A percentile compares a stretch with the other conserved stretches of the same genome.
These are phyloP conservation scores for Diachrysia chrysitis DNA, from an alignment of 2,888 invertebrate genomes.

Conservation along the genomic window DNA sequence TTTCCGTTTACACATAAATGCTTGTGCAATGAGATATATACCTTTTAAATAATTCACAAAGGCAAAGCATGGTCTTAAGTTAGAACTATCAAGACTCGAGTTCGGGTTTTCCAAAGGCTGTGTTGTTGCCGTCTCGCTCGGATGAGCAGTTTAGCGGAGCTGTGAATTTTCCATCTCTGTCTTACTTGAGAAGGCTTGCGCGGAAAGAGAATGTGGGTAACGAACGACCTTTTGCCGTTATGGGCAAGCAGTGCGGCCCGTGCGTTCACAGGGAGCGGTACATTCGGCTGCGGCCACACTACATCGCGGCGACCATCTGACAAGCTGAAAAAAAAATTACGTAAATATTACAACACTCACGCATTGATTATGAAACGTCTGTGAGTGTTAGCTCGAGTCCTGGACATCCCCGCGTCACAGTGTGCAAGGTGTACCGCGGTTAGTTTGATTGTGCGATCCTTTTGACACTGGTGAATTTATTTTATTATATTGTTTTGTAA, in stretches of 20 bases:
- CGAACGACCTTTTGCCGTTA: slow-evolving; percentile 89
- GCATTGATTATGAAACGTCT: slow-evolving; percentile 84
- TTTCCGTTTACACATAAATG: slow-evolving; percentile 79
- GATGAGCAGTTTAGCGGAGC: slow-evolving; percentile 57
- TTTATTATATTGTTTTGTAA: slow-evolving; percentile 81
- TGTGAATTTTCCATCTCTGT: slow-evolving; percentile 74
- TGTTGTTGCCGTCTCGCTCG: slow-evolving; percentile 72
- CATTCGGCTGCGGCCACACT: slow-evolving; percentile 63
- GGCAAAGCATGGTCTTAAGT: slow-evolving; percentile 85
- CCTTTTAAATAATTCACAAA: slow-evolving; percentile 87
- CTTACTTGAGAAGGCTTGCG: slow-evolving; percentile 87
- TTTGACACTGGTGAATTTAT: slow-evolving; percentile 84
- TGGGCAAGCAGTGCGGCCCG: slow-evolving; percentile 88
- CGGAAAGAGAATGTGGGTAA: slow-evolving; percentile 89
- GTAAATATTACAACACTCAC: slow-evolving; percentile 88
- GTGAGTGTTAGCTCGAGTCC: slow-evolving; percentile 68
- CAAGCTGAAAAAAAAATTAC: slow-evolving; percentile 87
- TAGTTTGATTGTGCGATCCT: slow-evolving; percentile 81
- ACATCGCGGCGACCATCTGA: slow-evolving; percentile 79
- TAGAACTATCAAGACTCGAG: slow-evolving; percentile 86
- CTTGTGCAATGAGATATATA: slow-evolving; percentile 83
- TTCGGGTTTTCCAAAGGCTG: slow-evolving; percentile 87
- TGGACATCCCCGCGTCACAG: slow-evolving; percentile 62
- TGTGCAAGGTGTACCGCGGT: slow-evolving; percentile 70
- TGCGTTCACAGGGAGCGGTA: slow-evolving; percentile 83